Conservation (phyloP, 2,888 invertebrate genomes). For the Sesamia inferens region DNA sequence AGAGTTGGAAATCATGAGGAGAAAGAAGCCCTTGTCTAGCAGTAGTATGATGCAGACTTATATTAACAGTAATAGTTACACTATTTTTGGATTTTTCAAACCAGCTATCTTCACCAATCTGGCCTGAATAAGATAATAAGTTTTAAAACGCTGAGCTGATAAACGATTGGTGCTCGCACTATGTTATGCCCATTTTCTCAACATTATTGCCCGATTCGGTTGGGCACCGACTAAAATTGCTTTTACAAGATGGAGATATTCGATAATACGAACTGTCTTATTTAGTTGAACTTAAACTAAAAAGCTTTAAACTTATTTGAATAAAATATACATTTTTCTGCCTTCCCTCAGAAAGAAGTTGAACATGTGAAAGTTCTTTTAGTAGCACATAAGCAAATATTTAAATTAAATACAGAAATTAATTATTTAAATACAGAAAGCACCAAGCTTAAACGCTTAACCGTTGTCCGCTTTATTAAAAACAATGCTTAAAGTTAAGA, state of each 20-base stretch:
- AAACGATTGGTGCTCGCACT: conserved; percentile 13
- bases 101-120: neutral
- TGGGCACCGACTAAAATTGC: conserved; percentile 25
- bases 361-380: neutral
- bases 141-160: neutral
- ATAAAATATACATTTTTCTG: neutral
- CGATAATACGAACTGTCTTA: conserved; percentile 1
- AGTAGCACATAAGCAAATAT: neutral
- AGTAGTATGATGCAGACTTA: neutral
- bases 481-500: neutral
- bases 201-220: conserved; percentile 32
- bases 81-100: neutral
- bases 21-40: too few species aligned
- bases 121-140: too few species aligned
- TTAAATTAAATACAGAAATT: neutral
- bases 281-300: conserved; percentile 15
- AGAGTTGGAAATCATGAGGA: neutral
- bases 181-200: conserved; percentile 24
- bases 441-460: neutral
- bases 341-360: neutral
- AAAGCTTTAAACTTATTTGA: neutral
- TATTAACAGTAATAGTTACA: neutral
- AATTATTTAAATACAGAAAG: neutral
- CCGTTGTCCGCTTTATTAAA: neutral
- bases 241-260: conserved; percentile 29